These are phyloP conservation scores for Pipistrellus pygmaeus DNA, from an alignment of 2,797 vertebrate genomes.

Conservation along the genomic window DNA sequence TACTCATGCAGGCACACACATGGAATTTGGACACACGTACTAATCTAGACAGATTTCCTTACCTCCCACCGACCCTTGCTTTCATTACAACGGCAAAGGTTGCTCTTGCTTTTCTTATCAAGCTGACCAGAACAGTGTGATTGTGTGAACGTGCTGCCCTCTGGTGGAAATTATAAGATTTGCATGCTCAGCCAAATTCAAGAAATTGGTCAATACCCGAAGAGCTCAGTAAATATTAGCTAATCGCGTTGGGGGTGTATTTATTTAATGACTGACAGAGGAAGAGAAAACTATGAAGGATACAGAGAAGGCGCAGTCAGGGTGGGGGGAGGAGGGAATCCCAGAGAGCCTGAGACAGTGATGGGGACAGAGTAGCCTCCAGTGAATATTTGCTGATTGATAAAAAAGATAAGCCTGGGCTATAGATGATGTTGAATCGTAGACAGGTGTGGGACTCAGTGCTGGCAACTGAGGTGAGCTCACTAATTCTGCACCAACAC, in stretches of 20 bases:
- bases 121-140: not conserved
- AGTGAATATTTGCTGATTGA: not conserved
- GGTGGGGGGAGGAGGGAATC: not conserved
- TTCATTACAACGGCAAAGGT: not conserved
- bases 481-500: not conserved
- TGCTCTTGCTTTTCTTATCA: not conserved
- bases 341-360: not conserved
- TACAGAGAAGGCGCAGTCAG: not conserved
- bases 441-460: no score
- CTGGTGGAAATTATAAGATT: conserved; percentile 15
- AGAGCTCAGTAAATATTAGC: not conserved
- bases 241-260: not conserved
- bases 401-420: not conserved
- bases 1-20: not conserved
- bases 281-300: not conserved
- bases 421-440: not conserved
- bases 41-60: not conserved
- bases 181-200: not conserved
- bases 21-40: not conserved
- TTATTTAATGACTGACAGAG: not conserved
- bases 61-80: accelerated
- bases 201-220: not conserved
- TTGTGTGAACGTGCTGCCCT: not conserved
- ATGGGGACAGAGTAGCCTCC: not conserved
- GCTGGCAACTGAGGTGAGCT: not conserved